Evolutionary conservation across 1,140 invertebrate species (phyloP).

Genomic region (Zeugodacus cucurbitae): DNA sequence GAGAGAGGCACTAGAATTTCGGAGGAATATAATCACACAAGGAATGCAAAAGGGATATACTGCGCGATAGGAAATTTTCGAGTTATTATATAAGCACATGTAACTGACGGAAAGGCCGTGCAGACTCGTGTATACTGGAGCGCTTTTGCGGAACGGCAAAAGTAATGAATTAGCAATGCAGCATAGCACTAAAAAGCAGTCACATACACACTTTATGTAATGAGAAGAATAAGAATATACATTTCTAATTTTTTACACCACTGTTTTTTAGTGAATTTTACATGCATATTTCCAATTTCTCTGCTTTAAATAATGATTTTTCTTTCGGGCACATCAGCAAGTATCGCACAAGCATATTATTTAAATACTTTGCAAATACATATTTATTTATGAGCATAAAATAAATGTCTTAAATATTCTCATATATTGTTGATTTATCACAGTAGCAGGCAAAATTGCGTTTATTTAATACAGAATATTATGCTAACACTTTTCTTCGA

Average conservation of each 20-base stretch:
- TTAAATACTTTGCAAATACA: background rate
- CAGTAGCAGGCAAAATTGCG: background rate
- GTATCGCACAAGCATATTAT: background rate
- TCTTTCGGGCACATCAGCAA: background rate
- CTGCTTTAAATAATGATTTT: background rate
- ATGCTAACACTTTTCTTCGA: conserved; percentile 62
- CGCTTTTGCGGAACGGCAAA: background rate
- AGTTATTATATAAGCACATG: conserved; percentile 10
- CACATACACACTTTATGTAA: conserved; percentile 2
- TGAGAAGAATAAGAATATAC: background rate
- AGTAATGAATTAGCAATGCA: background rate
- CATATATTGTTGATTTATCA: background rate
- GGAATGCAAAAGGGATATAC: background rate
- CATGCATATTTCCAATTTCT: background rate
- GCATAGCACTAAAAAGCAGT: conserved; percentile 10
- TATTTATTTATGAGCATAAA: background rate
- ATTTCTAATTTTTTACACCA: background rate
- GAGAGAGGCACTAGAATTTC: background rate
- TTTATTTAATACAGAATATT: background rate
- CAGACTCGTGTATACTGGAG: background rate
- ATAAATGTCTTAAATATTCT: background rate
- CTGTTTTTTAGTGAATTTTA: background rate
- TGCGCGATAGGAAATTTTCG: background rate
- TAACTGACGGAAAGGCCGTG: background rate
- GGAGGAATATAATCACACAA: background rate